Percentiles rank a stretch among this genome's conserved stretches.
Conservation (phyloP, 2,797 vertebrate genomes). For the Poecilia gillii region DNA sequence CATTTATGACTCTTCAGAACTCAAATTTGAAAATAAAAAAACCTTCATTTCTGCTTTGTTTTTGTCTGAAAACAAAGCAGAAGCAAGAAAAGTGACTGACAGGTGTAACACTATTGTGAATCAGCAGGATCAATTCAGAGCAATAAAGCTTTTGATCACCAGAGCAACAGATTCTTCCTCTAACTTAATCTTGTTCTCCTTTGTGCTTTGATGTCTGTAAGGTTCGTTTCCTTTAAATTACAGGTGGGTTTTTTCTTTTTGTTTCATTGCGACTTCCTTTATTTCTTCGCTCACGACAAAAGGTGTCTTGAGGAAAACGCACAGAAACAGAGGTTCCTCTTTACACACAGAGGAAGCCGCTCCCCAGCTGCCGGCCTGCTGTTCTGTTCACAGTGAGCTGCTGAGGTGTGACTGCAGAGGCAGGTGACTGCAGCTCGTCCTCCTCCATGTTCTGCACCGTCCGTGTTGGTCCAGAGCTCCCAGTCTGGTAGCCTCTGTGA, state of each 20-base stretch:
- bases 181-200: slow-evolving; percentile 35
- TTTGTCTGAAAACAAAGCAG: neutral
- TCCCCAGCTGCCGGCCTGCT: slow-evolving; percentile 47
- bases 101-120: neutral
- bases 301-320: slow-evolving; percentile 30
- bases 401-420: slow-evolving; percentile 57
- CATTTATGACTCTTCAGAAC: neutral
- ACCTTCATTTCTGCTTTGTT: neutral
- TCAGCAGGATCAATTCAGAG: slow-evolving; percentile 47
- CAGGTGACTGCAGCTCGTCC: slow-evolving; percentile 58
- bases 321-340: slow-evolving; percentile 11
- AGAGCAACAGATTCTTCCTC: slow-evolving; percentile 32
- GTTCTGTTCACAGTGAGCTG: slow-evolving; percentile 15
- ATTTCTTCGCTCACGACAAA: slow-evolving; percentile 28
- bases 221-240: slow-evolving; percentile 28
- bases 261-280: slow-evolving; percentile 18
- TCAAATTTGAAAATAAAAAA: neutral
- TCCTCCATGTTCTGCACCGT: slow-evolving; percentile 30
- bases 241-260: slow-evolving; percentile 1
- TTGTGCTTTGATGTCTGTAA: slow-evolving; percentile 28
- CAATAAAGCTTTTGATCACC: slow-evolving; percentile 51
- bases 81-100: neutral
- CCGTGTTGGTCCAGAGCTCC: slow-evolving; percentile 46
- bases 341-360: slow-evolving; percentile 12
- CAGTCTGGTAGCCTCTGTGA: slow-evolving; percentile 38